phyloP scores from a whole-genome alignment of 2,888 invertebrate genomes.

The Eupithecia centaureata region DNA sequence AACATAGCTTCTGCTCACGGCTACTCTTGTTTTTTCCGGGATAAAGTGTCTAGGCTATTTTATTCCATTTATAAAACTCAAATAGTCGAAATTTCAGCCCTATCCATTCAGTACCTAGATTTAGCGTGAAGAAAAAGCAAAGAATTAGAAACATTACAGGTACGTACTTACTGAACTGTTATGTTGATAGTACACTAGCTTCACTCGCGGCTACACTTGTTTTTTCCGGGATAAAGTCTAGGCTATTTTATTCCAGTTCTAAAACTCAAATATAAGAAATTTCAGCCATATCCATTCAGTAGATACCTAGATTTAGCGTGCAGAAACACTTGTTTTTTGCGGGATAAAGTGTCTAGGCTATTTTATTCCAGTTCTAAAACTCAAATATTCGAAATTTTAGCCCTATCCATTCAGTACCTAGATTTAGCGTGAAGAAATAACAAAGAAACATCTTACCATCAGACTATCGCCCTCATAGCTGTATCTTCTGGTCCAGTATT shows the following conservation, averaged over 20 bases:
- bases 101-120: too few relatives aligned
- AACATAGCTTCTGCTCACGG: not conserved
- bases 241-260: too few relatives aligned
- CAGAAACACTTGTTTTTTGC: not conserved
- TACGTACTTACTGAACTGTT: constrained; percentile 33
- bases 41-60: not conserved
- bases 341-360: not conserved
- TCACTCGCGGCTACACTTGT: not conserved
- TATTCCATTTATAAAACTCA: too few relatives aligned
- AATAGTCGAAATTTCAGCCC: not conserved
- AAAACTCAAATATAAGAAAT: too few relatives aligned
- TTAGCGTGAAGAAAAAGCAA: too few relatives aligned
- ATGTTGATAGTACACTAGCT: not conserved
- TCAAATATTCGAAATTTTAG: not conserved
- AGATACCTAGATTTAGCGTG: too few relatives aligned
- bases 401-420: not conserved
- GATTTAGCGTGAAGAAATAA: not conserved
- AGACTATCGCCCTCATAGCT: not conserved
- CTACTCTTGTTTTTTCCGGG: not conserved
- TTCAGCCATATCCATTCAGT: too few relatives aligned
- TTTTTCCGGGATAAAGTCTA: too few relatives aligned
- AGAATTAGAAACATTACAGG: constrained; percentile 59
- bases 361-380: too few relatives aligned
- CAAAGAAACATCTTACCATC: not conserved
- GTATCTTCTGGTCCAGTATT: not conserved